Base-by-base conservation (phyloP, 1,140 invertebrate species). In the Monomorium pharaonis region DNA sequence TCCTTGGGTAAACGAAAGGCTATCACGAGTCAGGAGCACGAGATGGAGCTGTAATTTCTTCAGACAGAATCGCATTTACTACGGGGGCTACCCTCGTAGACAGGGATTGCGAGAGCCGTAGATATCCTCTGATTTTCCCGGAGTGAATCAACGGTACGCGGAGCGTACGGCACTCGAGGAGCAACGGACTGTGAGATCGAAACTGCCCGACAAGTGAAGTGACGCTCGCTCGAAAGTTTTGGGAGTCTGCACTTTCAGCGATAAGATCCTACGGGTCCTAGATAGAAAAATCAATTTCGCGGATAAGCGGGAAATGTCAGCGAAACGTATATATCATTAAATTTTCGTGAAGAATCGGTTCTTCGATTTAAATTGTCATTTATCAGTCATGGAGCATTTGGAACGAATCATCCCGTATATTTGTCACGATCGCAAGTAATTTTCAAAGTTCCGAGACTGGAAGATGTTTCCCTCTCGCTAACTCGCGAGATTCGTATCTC, bases 31-130 rank as follows among this genome's bases (percentile, higher is more conserved):
- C 56, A 44, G 21, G 30, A 67, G 37, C 14, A 16, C 27, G 51
- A 70, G 63, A 74, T 60, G 63, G 60, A 85, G 47, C 81, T 60
- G 81, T 86, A 87, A 86, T 86, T 86, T 85, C 84, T 86, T 65
- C 33, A 27, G 70, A 33, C 51, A 21, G 56, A 84, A 77, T 87
- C 58, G 70, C 42, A 56, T 87, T 84, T 84, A 69, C 49, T 84
- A 69, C 49, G 51, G 62, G 6, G n/a, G n/a, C 14, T 80, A 51
- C 27, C 78, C 67, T 16, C 42, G 24, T 58, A 81, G 77, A 81
- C 78, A 83, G 74, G 78, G 51, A 83, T 83, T 72, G 78, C 67
- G 51, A 65, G 72, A 77, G 44, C 78, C 70, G 58, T 56, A 18
- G 83, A 84, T 78, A 78, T 80, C 51, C 74, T 75, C 74, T 84